Evolutionary conservation across 2,888 invertebrate species (phyloP), one percentile per base, ranked within the genome.

Genomic region (Acleris sparsana): DNA sequence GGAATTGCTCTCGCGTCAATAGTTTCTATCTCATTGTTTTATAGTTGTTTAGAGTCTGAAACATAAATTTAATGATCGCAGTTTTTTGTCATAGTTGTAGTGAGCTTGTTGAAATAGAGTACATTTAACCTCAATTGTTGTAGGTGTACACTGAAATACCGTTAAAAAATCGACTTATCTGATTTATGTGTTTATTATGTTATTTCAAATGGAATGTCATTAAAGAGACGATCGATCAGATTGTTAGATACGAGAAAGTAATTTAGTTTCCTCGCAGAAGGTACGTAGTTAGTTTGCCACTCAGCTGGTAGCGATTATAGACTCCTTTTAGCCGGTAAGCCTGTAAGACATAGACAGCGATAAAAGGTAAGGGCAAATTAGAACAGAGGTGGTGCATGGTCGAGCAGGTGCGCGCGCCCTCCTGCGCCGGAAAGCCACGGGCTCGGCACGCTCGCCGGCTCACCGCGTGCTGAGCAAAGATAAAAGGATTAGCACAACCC

Each of bases 401-500:
- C 73, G 80, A 78, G 75, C 85, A 86, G 86, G 86, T 86, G 84
- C 79, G 80, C 79, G 68, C 73, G 76, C 33, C 46, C 64, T 25
- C 59, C 53, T 53, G 62, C 68, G 64, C 64, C 25, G 58, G 78
- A 76, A 78, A 82, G 78, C 79, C 68, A 51, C 63, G 64, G 64
- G 68, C 69, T 76, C 72, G 71, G 72, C 72, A 70, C 76, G 71
- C 75, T 78, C 77, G 74, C 77, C 79, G 75, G 73, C 75, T 77
- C 76, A 71, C 82, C 84, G 87, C 79, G 84, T 88, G 88, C 83
- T 84, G 79, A 80, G 79, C 81, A 82, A 78, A 84, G 88, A 89
- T 89, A 89, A 87, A 87, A 80, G 88, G 88, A 87, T 88, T 88
- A 87, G 75, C 82, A 84, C 80, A 71, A 71, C 69, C 70, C 80